Evolutionary conservation across 2,797 vertebrate species (phyloP), one percentile per base, ranked within the genome.

Genomic region (Adrianichthys oophorus): DNA sequence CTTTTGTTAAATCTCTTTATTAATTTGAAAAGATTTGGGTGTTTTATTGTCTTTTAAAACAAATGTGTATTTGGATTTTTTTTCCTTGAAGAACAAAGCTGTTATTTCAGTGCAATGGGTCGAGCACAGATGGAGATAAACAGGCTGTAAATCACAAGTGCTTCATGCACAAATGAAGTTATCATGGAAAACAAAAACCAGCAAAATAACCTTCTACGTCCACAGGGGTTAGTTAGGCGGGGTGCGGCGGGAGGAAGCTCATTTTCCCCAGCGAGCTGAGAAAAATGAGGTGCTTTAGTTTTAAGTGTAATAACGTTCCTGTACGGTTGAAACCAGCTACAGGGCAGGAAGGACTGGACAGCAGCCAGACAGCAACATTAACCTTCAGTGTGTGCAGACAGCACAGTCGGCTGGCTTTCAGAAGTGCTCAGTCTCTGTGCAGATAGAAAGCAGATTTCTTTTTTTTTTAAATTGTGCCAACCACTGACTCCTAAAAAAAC

Each of bases 231-330:
- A 59, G 53, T 56, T 50, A n/a, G 18, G 61, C 52, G 59, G 17
- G 42, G 43, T 21, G 45, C 6, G 49, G 42, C 26, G 69, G 62
- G 48, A 54, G 15, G 63, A 52, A 73, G 61, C 68, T 66, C 51
- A 67, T 75, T 69, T 72, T 68, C 65, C 68, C 54, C 18, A 48
- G 62, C 15, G 13, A 54, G 59, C 45, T 17, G 65, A 74, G 61
- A 72, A 75, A 76, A 79, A 80, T 71, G 37, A 76, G 56, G 49
- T 21, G 12, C 69, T 85, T 82, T 68, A 52, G 61, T 53, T 73
- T 68, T 59, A 52, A 69, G 71, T 55, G 56, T 71, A 46, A 73
- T 56, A 17, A 50, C 17, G 10, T 78, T 71, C 40, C 54, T 57
- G 53, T 73, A 56, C 74, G 65, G 62, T 45, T 21, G 53, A 74